Evolutionary conservation across 2,888 invertebrate species (phyloP).

Genomic region (Cryptosula pallasiana): DNA sequence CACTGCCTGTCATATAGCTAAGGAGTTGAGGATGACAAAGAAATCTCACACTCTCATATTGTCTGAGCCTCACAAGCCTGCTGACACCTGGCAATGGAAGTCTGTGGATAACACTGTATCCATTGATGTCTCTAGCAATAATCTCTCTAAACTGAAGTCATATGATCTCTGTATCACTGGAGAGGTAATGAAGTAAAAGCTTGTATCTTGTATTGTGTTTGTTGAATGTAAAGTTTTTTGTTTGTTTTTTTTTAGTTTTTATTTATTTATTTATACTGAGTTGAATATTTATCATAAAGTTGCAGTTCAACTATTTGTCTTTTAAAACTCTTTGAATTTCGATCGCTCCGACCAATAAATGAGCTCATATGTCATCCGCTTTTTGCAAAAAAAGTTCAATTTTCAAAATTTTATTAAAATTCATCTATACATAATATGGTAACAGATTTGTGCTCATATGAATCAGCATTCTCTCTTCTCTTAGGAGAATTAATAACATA

Average conservation of each 20-base stretch:
- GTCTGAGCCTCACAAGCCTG: not conserved
- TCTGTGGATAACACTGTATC: constrained; percentile 54
- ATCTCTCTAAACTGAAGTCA: constrained; percentile 56
- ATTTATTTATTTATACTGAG: not conserved
- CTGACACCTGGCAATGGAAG: constrained; percentile 52
- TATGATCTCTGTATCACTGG: constrained; percentile 94
- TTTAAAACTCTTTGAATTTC: too few species aligned
- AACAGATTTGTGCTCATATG: too few species aligned
- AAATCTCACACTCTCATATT: constrained; percentile 59
- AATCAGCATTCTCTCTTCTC: too few species aligned
- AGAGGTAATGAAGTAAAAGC: constrained; percentile 58
- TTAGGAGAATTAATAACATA: too few species aligned
- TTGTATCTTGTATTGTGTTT: not conserved
- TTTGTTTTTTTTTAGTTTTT: too few species aligned
- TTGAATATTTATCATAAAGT: too few species aligned
- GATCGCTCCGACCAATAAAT: too few species aligned
- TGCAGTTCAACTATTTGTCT: too few species aligned
- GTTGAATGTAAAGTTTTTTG: constrained; percentile 2
- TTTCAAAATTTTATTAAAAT: too few species aligned
- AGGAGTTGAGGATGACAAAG: constrained; percentile 77
- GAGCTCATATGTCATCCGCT: too few species aligned
- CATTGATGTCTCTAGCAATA: constrained; percentile 54
- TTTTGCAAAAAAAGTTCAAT: too few species aligned
- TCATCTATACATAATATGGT: too few species aligned
- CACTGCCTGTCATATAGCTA: constrained; percentile 97